Conservation (phyloP, 2,797 vertebrate genomes). For the Balearica regulorum region DNA sequence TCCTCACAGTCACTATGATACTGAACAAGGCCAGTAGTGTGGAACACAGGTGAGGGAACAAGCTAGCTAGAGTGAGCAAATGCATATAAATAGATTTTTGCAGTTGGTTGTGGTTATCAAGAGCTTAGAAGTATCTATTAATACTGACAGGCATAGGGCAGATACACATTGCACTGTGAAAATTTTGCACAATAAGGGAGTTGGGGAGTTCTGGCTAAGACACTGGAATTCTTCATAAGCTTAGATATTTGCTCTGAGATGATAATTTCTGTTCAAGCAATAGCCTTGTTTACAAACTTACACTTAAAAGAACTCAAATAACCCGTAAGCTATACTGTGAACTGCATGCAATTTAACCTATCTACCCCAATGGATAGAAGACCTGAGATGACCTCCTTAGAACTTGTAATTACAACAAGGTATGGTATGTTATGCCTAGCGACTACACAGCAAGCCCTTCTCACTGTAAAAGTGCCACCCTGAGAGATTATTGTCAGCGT, state of each 20-base stretch:
- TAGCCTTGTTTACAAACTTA: background rate
- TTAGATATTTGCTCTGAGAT: background rate
- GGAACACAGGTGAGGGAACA: background rate
- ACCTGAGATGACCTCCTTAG: background rate
- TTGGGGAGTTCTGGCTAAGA: background rate
- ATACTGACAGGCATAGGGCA: background rate
- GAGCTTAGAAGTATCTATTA: conserved; percentile 15
- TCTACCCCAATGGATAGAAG: background rate
- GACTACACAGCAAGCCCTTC: background rate
- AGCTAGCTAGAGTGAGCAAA: conserved; percentile 4
- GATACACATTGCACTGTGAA: background rate
- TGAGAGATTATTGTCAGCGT: background rate
- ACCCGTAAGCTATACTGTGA: background rate
- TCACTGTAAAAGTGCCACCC: background rate
- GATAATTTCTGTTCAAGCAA: background rate
- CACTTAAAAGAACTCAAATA: background rate
- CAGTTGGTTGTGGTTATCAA: background rate
- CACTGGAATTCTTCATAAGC: background rate
- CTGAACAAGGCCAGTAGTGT: background rate
- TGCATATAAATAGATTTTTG: conserved; percentile 34
- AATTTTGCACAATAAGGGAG: background rate
- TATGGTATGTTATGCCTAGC: background rate
- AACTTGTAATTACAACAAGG: background rate
- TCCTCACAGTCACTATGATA: background rate
- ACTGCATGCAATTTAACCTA: background rate